Evolutionary conservation across 2,797 vertebrate genomes (phyloP), one percentile per base, ranked within the genome.

Genomic region (Epinephelus awoara): DNA sequence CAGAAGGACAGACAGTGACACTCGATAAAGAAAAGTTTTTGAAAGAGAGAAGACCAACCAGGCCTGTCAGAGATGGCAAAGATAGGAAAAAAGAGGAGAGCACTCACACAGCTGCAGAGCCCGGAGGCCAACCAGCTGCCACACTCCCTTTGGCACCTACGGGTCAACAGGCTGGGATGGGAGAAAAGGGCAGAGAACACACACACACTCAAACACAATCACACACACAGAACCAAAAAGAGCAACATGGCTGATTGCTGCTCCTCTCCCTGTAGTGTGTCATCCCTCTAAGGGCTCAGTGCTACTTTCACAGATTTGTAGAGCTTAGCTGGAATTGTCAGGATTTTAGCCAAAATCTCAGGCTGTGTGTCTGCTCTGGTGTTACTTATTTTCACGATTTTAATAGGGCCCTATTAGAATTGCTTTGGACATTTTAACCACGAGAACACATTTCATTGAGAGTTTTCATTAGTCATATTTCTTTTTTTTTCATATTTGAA

Each of bases 31-130:
- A 23, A 65, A 57, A 25, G 15, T 27, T 19, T 67, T 55, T 29
- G 6, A 44, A 68, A 49, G 49, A 61, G 47, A 52, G 19, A 29
- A 78, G 34, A 12, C 10, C 17, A 46, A 29, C 25, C 6, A 29
- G 34, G 25, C 14, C 21, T 64, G 64, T 46, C 25, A 23, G 62
- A 64, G 51, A 65, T 10, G 23, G 47, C n/a, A 55, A 61, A 69
- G 66, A 40, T 4, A n/a, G 17, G 67, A 34, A 23, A 50, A 64
- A 25, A 61, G 12, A 47, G 55, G 1, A 27, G 61, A 59, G 38
- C 34, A 44, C 19, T 54, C 29, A 71, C 54, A 72, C 61, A 76
- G 79, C 67, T 81, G 67, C 40, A 66, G 46, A 81, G 55, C 58
- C 77, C 40, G 15, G 47, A 63, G 66, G 51, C 29, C 65, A 38